Base-by-base conservation (phyloP, 2,113 vertebrate species). In the Eptesicus fuscus region DNA sequence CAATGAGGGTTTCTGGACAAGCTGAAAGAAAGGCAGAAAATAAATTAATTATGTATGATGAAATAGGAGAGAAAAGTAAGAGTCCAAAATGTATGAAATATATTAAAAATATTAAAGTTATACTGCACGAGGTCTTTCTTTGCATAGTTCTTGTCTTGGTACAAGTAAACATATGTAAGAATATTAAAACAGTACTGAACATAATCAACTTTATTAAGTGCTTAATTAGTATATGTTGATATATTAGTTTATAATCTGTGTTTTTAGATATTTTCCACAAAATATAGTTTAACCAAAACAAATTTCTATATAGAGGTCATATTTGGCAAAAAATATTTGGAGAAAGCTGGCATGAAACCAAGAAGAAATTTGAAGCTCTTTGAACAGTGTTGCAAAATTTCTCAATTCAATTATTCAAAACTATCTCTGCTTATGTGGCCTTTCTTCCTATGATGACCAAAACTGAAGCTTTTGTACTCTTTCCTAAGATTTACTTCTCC, bases 81-180 rank as follows among this genome's bases (percentile, higher is more conserved):
- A 73, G 77, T 92, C 16, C n/a, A 47, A 86, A 76, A 90, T 63
- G 35, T 28, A 92, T 25, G 59, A 71, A 97, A 80, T 77, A 71
- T 90, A 92, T 90, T n/a, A 63, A 88, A 93, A 90, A 71, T 10
- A 65, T 56, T 96, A 70, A 56, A 80, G 13, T 71, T 80, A 61
- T 20, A 77, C 10, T 53, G 22, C 25, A 40, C 4, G 49, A n/a
- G 18, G 14, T 73, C 35, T 71, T 9, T 74, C 56, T 95, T 61
- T 79, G 74, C n/a, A 53, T 71, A 23, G 5, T 80, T 95, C 49
- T 93, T 28, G 1, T 74, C 47, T 90, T 65, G 6, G 35, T 76
- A 86, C 22, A 70, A 94, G 37, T 28, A 94, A 56, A 25, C 6
- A 70, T 28, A 35, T 16, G 7, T 42, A 90, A 51, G 12, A 92